Evolutionary conservation across 2,797 vertebrate species (phyloP), one percentile per base, ranked within the genome.

Genomic region (Pipistrellus pygmaeus): DNA sequence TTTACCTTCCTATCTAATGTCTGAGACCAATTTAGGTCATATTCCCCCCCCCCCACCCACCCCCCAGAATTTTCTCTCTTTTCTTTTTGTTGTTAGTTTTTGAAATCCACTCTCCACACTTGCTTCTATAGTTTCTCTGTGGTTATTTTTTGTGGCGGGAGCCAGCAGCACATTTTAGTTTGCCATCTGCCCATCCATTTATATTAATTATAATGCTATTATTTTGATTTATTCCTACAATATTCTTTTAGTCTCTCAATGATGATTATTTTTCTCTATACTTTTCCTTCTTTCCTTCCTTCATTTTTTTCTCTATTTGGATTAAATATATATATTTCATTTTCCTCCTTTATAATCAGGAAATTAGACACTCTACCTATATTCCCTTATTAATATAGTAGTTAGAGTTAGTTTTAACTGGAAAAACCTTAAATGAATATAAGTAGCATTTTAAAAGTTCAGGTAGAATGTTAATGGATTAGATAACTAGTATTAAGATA

Each of bases 321-420:
- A 68, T 69, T 35, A 35, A 85, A n/a, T n/a, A 64, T 64, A 64
- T n/a, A n/a, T 81, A 48, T 73, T 46, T 73, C 12, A 23, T 38
- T 71, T 62, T 5, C 5, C 8, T 8, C 21, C 3, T 23, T 57
- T 44, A 73, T 23, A 21, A 80, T 44, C 48, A 78, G 57, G 20
- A 92, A 95, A 57, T 92, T 89, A 51, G 12, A 21, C 41, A 88
- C 23, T 91, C n/a, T 71, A 71, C 13, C 2, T 55, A 21, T 32
- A 69, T 87, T 83, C 4, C 6, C 60, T 46, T 38, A 85, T 41
- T 85, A 27, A 57, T 66, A 7, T 62, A 80, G 64, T 18, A 88
- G 18, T 75, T 82, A 83, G 64, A 77, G 57, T 80, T 78, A 80
- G 21, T 53, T 85, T 57, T 80, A 38, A 72, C 15, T 51, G 8